Evolutionary conservation across 1,140 invertebrate genomes (phyloP).

Genomic region (Achatina immaculata): DNA sequence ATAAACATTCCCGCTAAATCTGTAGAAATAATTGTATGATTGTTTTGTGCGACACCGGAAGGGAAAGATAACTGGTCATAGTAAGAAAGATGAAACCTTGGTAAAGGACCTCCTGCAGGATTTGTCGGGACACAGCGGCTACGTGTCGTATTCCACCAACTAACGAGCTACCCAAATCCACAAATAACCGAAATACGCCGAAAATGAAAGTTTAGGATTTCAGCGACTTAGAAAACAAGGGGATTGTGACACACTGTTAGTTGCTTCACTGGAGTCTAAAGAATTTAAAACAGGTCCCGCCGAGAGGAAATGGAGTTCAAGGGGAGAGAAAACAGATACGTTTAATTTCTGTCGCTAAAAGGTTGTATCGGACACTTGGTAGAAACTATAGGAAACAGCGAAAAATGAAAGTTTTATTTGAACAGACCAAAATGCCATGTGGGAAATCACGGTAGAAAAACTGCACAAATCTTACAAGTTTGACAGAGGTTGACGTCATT

Average conservation of each 20-base stretch:
- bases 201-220: slow-evolving; percentile 6
- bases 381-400: neutral
- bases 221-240: neutral
- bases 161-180: neutral
- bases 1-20: neutral
- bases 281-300: neutral
- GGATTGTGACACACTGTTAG: neutral
- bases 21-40: neutral
- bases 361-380: neutral
- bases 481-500: neutral
- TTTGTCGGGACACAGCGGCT: neutral
- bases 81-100: neutral
- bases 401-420: neutral
- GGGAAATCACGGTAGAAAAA: neutral
- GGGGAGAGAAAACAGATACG: neutral
- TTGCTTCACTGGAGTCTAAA: neutral
- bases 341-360: neutral
- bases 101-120: neutral
- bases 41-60: neutral
- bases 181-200: neutral
- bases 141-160: neutral
- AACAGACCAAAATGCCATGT: neutral
- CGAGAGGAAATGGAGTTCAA: neutral
- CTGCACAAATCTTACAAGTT: neutral
- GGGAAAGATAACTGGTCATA: neutral